phyloP scores from a whole-genome alignment of 2,113 vertebrate genomes.

The Poeciliopsis prolifica region DNA sequence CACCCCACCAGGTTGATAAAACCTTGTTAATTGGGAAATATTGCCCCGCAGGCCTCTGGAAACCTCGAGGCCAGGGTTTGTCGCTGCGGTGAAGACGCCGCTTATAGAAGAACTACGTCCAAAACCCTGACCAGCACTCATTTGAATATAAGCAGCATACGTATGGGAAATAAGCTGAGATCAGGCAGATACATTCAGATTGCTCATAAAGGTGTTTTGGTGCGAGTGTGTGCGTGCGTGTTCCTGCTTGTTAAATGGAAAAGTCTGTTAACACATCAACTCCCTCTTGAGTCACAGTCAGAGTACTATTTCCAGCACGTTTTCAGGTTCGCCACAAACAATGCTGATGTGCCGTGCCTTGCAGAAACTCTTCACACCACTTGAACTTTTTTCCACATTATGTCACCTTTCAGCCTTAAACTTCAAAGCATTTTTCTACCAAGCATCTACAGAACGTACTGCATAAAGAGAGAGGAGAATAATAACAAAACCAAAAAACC shows the following conservation, averaged over 20 bases:
- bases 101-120: slow-evolving; percentile 15
- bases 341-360: not conserved
- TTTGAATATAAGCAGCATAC: slow-evolving; percentile 18
- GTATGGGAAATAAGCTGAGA: not conserved
- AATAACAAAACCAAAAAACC: too few species aligned
- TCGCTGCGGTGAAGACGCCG: slow-evolving; percentile 19
- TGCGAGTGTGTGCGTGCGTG: not conserved
- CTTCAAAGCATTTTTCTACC: not conserved
- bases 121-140: slow-evolving; percentile 5
- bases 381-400: not conserved
- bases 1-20: slow-evolving; percentile 57
- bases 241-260: slow-evolving; percentile 40
- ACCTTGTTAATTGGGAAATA: slow-evolving; percentile 71
- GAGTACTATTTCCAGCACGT: slow-evolving; percentile 57
- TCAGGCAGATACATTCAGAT: slow-evolving; percentile 8
- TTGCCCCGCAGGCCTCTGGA: slow-evolving; percentile 45
- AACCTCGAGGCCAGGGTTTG: slow-evolving; percentile 18
- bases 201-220: not conserved
- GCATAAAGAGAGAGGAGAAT: too few species aligned
- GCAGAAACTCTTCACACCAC: not conserved
- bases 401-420: not conserved
- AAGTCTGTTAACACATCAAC: slow-evolving; percentile 55
- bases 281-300: slow-evolving; percentile 38
- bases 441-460: not conserved
- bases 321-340: slow-evolving; percentile 43